Base-by-base conservation (phyloP, 2,888 invertebrate genomes). In the Agrochola macilenta region DNA sequence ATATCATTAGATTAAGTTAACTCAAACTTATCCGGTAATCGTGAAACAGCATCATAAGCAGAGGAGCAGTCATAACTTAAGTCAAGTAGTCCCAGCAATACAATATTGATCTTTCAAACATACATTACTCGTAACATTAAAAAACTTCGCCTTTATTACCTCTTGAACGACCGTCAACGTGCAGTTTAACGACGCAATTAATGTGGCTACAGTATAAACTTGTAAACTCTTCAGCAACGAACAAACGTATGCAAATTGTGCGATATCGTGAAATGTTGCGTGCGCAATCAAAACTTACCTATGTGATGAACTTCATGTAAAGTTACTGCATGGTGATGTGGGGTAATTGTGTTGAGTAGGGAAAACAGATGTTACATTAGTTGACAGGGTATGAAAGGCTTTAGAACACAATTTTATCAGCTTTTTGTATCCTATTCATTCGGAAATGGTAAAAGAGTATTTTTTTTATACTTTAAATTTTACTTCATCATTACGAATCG, bases 131-230 rank as follows among this genome's bases (percentile, higher is more conserved):
- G n/a, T n/a, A 35, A n/a, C 66, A 76, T 81, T 66, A 49, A 54
- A 82, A 73, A 63, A 12, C 68, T 43, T 43, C 39, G 4, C 30
- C 57, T 68, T 80, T 58, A 80, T 54, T 65, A 46, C 68, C 39
- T 26, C 74, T 69, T 68, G 54, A 57, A 57, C 23, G 70, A 58
- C 76, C 74, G 60, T 61, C 81, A 75, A 69, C 78, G 78, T 75
- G 60, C 76, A 75, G 23, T 81, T 84, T 84, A 84, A 84, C 72
- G 84, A 84, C 57, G 81, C 81, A 84, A 81, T 84, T 84, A 84
- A 81, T 78, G 69, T 61, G 74, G 74, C 54, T 60, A 68, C 63
- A 71, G 63, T 80, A 83, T 83, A 83, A 83, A 83, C 83, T 84
- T 84, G 84, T 84, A 73, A 81, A 84, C 65, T 83, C 77, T 76